Evolutionary conservation across 37 sponge, comb jelly and placozoan species (phyloP).

Genomic region (Halisarca cf. caerulea): DNA sequence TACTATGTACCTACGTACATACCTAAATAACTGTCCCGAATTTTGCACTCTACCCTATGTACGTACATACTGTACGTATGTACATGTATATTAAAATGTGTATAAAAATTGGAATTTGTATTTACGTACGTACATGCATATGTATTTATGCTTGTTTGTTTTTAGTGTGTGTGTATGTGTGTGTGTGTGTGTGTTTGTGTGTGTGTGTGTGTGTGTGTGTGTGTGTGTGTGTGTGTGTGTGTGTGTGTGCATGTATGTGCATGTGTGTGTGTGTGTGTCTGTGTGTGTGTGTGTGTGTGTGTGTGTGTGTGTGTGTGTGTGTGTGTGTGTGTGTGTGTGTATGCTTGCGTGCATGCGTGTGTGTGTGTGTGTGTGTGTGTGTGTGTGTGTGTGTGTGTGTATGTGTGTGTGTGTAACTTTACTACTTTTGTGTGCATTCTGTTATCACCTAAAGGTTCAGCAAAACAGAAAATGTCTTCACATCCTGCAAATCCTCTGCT

Average conservation of each 20-base stretch:
- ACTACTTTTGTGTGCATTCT: background rate
- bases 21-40: no score
- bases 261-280: background rate
- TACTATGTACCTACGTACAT: no score
- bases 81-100: no score
- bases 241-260: no score
- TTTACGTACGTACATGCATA: no score
- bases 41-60: no score
- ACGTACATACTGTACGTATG: no score
- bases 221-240: constrained; percentile 3
- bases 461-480: background rate
- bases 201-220: constrained; percentile 32
- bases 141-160: no score
- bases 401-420: background rate
- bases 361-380: constrained; percentile 7
- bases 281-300: constrained; percentile 5
- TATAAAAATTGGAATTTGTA: no score
- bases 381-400: background rate
- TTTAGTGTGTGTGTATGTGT: no score
- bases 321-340: constrained; percentile 32
- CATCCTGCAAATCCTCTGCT: constrained; percentile 12
- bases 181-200: background rate
- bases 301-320: constrained; percentile 32
- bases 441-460: no score
- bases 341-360: background rate